Percentiles rank a stretch among this genome's conserved stretches.
Evolutionary conservation across 1,140 invertebrate genomes (phyloP).

Genomic region (Mizuhopecten yessoensis): DNA sequence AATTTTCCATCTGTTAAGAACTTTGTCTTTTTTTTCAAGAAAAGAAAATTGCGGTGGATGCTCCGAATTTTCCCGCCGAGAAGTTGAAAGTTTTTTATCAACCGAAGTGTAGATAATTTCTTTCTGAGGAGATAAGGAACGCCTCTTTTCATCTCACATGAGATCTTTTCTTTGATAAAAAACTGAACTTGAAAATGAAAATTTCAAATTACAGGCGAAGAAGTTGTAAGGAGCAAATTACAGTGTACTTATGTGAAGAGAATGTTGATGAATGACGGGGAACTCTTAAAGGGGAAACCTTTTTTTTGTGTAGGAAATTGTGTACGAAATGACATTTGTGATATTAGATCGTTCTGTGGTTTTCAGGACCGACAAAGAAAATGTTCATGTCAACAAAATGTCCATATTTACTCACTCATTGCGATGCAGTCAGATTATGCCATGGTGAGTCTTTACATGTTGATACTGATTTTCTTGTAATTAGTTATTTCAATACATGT

Average conservation of each 20-base stretch:
- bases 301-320: no score
- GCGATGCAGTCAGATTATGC: no score
- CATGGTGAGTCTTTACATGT: no score
- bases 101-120: background rate
- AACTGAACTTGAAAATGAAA: conserved; percentile 35
- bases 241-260: background rate
- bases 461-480: no score
- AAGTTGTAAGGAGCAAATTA: background rate
- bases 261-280: background rate
- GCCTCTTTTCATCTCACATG: conserved; percentile 7
- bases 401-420: no score
- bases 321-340: no score
- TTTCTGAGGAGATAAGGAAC: conserved; percentile 1
- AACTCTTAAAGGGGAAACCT: background rate
- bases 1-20: conserved; percentile 29
- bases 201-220: background rate
- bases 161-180: conserved; percentile 10
- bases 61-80: background rate
- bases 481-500: no score
- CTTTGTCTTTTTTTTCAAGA: background rate
- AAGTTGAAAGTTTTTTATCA: background rate
- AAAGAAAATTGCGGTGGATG: conserved; percentile 38
- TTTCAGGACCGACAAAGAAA: no score
- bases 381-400: no score
- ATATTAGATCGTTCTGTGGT: no score